These are phyloP conservation scores for Pseudomugil gertrudae DNA, from an alignment of 2,797 vertebrate genomes.

Conservation along the genomic window DNA sequence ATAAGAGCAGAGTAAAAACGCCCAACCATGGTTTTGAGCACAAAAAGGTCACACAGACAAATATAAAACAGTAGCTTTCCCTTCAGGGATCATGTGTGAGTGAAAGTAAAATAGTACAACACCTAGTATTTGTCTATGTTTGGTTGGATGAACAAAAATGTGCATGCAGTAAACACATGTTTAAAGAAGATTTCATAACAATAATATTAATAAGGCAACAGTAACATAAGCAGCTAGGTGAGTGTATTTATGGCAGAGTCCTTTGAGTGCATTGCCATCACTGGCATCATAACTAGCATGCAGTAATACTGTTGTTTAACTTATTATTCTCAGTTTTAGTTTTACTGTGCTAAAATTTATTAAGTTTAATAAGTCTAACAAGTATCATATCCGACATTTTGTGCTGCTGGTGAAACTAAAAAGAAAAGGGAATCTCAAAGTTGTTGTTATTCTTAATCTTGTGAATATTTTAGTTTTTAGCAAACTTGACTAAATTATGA, in stretches of 20 bases:
- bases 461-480: too few relatives aligned
- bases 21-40: too few relatives aligned
- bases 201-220: not conserved
- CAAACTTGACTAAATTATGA: not conserved
- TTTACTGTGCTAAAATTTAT: not conserved
- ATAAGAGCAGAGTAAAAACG: too few relatives aligned
- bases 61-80: too few relatives aligned
- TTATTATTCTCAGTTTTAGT: not conserved
- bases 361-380: too few relatives aligned
- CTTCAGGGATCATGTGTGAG: too few relatives aligned
- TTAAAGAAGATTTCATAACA: not conserved
- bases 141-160: too few relatives aligned
- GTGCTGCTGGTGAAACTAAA: not conserved
- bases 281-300: not conserved
- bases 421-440: not conserved
- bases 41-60: too few relatives aligned
- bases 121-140: too few relatives aligned
- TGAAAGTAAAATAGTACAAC: too few relatives aligned
- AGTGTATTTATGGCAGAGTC: not conserved
- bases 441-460: too few relatives aligned
- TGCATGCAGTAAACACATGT: too few relatives aligned
- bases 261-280: not conserved
- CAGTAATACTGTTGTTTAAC: not conserved
- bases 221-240: not conserved
- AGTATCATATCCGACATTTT: not conserved